Conservation (phyloP, 1,140 invertebrate species). For the Manduca sexta region DNA sequence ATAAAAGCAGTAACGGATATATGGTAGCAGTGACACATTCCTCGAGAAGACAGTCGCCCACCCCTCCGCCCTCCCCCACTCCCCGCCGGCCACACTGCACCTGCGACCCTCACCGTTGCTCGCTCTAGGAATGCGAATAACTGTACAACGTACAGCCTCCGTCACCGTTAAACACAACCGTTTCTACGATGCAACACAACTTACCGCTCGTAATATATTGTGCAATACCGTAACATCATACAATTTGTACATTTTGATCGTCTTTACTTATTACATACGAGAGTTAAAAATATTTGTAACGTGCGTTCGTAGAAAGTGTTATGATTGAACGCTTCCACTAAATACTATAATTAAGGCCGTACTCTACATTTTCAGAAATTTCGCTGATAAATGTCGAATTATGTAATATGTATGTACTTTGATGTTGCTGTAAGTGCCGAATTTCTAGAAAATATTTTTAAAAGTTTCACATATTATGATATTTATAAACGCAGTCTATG, state of each 20-base stretch:
- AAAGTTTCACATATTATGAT: too few species aligned
- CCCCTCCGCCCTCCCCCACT: slow-evolving; percentile 6
- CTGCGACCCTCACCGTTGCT: slow-evolving; percentile 44
- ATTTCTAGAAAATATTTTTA: too few species aligned
- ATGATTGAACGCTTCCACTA: too few species aligned
- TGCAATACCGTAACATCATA: slow-evolving; percentile 18
- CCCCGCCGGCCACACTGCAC: slow-evolving; percentile 20
- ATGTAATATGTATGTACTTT: too few species aligned
- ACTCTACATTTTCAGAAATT: too few species aligned
- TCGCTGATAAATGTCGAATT: too few species aligned
- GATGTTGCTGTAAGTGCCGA: too few species aligned
- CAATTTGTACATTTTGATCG: background rate
- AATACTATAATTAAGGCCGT: too few species aligned
- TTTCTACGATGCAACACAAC: slow-evolving; percentile 45
- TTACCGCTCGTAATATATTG: slow-evolving; percentile 34
- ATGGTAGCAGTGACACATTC: slow-evolving; percentile 41
- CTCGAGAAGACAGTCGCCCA: slow-evolving; percentile 29
- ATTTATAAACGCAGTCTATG: too few species aligned
- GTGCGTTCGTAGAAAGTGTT: too few species aligned
- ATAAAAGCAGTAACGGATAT: slow-evolving; percentile 15
- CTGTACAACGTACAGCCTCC: slow-evolving; percentile 54
- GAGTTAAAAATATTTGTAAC: too few species aligned
- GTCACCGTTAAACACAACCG: slow-evolving; percentile 59
- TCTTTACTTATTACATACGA: too few species aligned
- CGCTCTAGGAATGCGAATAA: slow-evolving; percentile 63